Base-by-base conservation (phyloP, 2,113 vertebrate genomes). In the Takifugu flavidus region DNA sequence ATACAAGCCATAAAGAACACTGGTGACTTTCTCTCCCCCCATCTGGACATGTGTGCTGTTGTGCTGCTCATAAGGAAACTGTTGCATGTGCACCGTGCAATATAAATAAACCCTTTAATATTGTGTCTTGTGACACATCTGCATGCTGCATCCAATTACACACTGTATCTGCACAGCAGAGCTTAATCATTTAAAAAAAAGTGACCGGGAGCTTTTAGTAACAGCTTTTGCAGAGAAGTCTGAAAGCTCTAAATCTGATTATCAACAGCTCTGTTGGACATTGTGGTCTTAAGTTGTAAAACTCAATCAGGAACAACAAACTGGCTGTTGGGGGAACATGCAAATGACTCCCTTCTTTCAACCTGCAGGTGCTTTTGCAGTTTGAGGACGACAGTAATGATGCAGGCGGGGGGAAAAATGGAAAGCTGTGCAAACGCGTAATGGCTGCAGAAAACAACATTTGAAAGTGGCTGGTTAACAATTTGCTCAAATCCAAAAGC, bases 311-410 rank as follows among this genome's bases (percentile, higher is more conserved):
- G 34, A 6, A 25, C 6, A 28, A 1, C 15, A 39, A 3, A 12
- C 0, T 13, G 2, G 42, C 4, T 45, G 43, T 13, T 6, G 13
- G 43, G 13, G 13, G 43, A 45, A 10, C 43, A 14, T 45, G 43
- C 31, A 34, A 34, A 34, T 4, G 25, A 56, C 46, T 66, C 28
- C 31, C 52, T 49, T 53, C 45, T 13, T 45, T 59, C 15, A 43
- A 50, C 39, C 54, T 45, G 25, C 63, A 75, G 75, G 77, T 73
- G 77, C 79, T 78, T 60, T 67, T 54, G 34, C 28, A 67, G 58
- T 34, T 47, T 27, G 14, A 47, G 11, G 34, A 39, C 1, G 11
- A 2, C 7, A 39, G 34, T 39, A 39, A 39, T 39, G 34, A 39
- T 10, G 34, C 34, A 11, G 11, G 34, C 34, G 7, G 34, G 11